A percentile compares a stretch with the other conserved stretches of the same genome.
Conservation (phyloP, 2,888 invertebrate genomes). For the Lasioglossum leucozonium region DNA sequence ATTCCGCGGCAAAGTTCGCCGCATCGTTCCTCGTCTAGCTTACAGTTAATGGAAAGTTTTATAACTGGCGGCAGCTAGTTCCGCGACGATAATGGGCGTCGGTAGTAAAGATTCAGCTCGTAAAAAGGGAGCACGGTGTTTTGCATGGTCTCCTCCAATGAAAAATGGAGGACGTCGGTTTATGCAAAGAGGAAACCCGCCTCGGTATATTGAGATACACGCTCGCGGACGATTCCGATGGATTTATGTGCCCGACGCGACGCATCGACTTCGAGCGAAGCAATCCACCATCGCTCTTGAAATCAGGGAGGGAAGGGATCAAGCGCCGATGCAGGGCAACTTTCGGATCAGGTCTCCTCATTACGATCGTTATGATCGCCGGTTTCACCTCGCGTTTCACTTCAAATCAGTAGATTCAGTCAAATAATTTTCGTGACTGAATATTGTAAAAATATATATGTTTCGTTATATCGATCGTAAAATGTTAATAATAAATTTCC, state of each 20-base stretch:
- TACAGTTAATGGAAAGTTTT: slow-evolving; percentile 3
- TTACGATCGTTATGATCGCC: neutral
- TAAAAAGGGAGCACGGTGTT: neutral
- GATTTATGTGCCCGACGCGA: neutral
- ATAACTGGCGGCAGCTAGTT: neutral
- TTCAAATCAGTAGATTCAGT: too few relatives aligned
- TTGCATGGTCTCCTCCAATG: neutral
- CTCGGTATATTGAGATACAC: neutral
- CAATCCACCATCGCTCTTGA: neutral
- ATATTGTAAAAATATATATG: too few relatives aligned
- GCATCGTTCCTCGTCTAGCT: neutral
- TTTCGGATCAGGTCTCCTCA: neutral
- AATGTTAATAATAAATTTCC: too few relatives aligned
- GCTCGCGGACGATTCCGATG: neutral
- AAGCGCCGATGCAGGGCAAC: neutral
- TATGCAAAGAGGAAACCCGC: neutral
- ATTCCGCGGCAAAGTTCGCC: neutral
- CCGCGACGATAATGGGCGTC: neutral
- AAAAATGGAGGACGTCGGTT: neutral
- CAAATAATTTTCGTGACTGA: too few relatives aligned
- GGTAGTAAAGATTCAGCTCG: neutral
- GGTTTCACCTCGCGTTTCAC: too few relatives aligned
- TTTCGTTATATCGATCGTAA: too few relatives aligned
- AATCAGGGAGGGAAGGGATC: neutral
- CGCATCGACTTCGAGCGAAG: neutral